These are phyloP conservation scores for Hyperoplus immaculatus DNA, from an alignment of 2,797 vertebrate species.

Conservation along the genomic window DNA sequence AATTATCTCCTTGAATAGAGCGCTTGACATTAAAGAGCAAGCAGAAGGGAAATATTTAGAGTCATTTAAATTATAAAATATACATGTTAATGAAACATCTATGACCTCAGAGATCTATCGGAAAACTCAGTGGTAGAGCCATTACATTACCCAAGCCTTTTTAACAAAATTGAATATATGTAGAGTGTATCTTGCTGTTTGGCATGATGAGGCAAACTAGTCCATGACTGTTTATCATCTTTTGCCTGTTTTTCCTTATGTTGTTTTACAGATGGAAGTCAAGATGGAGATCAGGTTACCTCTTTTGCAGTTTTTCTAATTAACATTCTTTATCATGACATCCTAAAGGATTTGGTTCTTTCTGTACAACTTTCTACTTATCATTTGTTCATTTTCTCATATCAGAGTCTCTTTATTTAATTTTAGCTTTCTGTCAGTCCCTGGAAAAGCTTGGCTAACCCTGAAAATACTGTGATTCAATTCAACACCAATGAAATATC, in stretches of 20 bases:
- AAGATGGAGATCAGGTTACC: conserved; percentile 92
- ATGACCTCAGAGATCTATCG: conserved; percentile 54
- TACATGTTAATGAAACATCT: conserved; percentile 78
- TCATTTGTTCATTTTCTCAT: conserved; percentile 24
- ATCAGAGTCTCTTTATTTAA: not conserved
- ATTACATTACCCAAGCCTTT: conserved; percentile 30
- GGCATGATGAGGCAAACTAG: conserved; percentile 15
- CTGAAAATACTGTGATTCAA: not conserved
- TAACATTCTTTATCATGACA: too few species aligned
- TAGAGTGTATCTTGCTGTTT: conserved; percentile 39
- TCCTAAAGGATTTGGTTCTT: not conserved
- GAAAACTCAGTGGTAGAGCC: conserved; percentile 9
- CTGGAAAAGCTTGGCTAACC: too few species aligned
- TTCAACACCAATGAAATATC: conserved; percentile 9
- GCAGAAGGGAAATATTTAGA: conserved; percentile 63
- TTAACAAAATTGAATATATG: conserved; percentile 26
- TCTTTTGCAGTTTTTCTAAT: conserved; percentile 50
- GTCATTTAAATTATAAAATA: conserved; percentile 77
- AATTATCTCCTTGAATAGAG: conserved; percentile 73
- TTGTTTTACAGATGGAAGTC: conserved; percentile 91
- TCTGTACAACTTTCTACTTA: not conserved
- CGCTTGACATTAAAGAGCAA: conserved; percentile 62
- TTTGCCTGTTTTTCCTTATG: conserved; percentile 50
- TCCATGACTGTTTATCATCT: conserved; percentile 50
- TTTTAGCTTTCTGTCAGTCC: too few species aligned